Base-by-base conservation (phyloP, 1,140 invertebrate genomes). In the Choristoneura fumiferana region DNA sequence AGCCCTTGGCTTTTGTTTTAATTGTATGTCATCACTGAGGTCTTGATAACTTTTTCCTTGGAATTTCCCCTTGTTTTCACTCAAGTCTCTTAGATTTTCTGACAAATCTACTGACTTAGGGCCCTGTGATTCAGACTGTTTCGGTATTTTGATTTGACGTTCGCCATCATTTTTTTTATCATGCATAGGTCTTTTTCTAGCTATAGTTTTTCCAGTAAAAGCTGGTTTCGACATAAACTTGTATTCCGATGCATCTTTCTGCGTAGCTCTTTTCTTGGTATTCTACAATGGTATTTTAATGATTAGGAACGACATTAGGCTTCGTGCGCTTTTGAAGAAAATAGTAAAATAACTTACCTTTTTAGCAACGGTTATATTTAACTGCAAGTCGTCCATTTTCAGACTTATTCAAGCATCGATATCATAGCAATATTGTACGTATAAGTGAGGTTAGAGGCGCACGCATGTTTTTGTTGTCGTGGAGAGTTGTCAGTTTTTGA, bases 11-110 rank as follows among this genome's bases (percentile, higher is more conserved):
- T 82, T 89, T 45, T 85, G 79, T 58, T 86, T 84, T 9, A 84
- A 39, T 63, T 84, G 73, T 57, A 89, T 59, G 8, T 87, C 81
- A 64, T 89, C 86, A 69, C 66, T 79, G 12, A 89, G 53, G 18
- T 84, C 69, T 63, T 89, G 86, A 54, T 89, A 89, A 57, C 84
- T 80, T 69, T 84, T 87, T 0, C 76, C 81, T 56, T 84, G 65
- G 62, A 71, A 89, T 65, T 86, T 82, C 8, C 86, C 86, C 65
- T 86, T 87, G 61, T 87, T 89, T 71, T 89, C 84, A 77, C 81
- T 84, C 0, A 89, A 68, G 62, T 89, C 81, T 40, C 74, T 68
- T 49, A 89, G 66, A 49, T 78, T 84, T 59, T 68, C 62, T 22
- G 68, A 69, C 29, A 84, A 67, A 67, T 84, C 64, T 29, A 58